Base-by-base conservation (phyloP, 2,797 vertebrate genomes). In the Urocyon cinereoargenteus region DNA sequence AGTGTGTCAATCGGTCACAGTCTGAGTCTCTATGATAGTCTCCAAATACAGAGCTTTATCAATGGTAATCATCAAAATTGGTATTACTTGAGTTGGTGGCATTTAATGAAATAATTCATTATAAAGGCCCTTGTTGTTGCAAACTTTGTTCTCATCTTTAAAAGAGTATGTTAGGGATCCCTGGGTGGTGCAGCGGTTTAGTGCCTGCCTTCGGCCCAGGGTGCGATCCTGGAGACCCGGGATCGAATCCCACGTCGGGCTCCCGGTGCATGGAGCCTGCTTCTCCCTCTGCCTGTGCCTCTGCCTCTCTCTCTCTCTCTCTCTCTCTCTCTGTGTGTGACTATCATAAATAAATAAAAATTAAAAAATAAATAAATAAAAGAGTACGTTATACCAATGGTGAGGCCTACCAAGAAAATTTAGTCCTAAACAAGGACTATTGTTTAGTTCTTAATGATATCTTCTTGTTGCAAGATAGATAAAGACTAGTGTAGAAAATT, bases 101-200 rank as follows among this genome's bases (percentile, higher is more conserved):
- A 73, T 86, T 96, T 83, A 95, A 61, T 91, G 61, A 96, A 87
- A 53, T 88, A 82, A 31, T 91, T 89, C 22, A 57, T 86, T 89
- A 36, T 78, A 89, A 45, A 78, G 57, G 77, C 36, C 18, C 8
- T 57, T 92, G 61, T 59, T 49, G 64, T 93, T 73, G 16, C 40
- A 82, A 59, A 93, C 73, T 70, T 51, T 34, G 7, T 78, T 59
- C 73, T 93, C 28, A 78, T 16, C 72, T 89, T 36, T 62, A 89
- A 73, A 81, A 70, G 81, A 86, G 22, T 49, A 75, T 62, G 21
- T 49, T 90, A n/a, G n/a, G n/a, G n/a, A n/a, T n/a, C n/a, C n/a
- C n/a, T n/a, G n/a, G n/a, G n/a, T n/a, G n/a, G n/a, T n/a, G n/a
- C n/a, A n/a, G n/a, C n/a, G n/a, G n/a, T n/a, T n/a, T n/a, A n/a